Evolutionary conservation across 2,888 invertebrate species (phyloP), one percentile per base, ranked within the genome.

Genomic region (Melikaiella ostensackeni): DNA sequence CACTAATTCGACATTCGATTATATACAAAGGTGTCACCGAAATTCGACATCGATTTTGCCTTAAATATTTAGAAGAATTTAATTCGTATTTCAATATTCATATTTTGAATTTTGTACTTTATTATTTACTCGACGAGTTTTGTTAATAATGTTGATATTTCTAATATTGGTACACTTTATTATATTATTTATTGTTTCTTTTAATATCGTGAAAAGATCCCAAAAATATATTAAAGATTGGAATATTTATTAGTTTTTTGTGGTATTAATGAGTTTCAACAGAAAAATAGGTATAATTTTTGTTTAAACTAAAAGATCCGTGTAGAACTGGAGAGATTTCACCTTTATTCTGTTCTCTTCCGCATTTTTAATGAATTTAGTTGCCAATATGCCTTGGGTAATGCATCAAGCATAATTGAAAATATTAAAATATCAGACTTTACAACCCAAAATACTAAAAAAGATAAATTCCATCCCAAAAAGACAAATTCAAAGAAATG

Each of bases 111-210:
- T 59, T 16, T 59, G 6, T 59, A 59, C 59, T 59, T 27, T 59
- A 27, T 59, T 59, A 59, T 59, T 59, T 27, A 59, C 55, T 55
- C 55, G 13, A 21, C 24, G 59, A 59, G 59, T 59, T 55, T 59
- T 59, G 27, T 27, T 59, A 59, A 59, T 24, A 6, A 27, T 59
- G 33, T 33, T 64, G 8, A 64, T 64, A 35, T 33, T 64, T n/a
- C n/a, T 38, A 35, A 64, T 30, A 64, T 24, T 64, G 19, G 7
- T 64, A 46, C 27, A 27, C 59, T 59, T 59, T 27, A 55, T 59
- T 27, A 55, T 4, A 21, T 55, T 59, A 59, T 59, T 55, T 27
- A 27, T 27, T 27, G 27, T 59, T 59, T 16, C 16, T 59, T 59
- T 13, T 13, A 6, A 59, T 16, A 59, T 59, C 27, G 21, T 24